These are phyloP conservation scores for Grantiella picta DNA, from an alignment of 2,113 vertebrate genomes.

Conservation along the genomic window DNA sequence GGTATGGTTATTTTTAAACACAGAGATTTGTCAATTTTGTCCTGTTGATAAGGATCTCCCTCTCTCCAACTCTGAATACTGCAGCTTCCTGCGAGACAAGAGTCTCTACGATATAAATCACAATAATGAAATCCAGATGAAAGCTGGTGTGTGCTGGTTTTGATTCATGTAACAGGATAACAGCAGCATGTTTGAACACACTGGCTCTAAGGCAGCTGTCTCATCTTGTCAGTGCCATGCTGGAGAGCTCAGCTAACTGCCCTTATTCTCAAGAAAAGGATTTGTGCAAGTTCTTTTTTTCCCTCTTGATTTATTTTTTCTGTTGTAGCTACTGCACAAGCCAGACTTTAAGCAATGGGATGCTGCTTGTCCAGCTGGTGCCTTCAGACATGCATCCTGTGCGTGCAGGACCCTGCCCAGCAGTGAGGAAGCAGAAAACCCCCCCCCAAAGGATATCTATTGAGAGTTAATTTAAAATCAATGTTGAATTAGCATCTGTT, in stretches of 20 bases:
- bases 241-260: background rate
- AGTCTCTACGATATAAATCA: constrained; percentile 42
- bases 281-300: background rate
- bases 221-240: constrained; percentile 45
- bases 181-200: constrained; percentile 35
- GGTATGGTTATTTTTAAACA: constrained; percentile 14
- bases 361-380: background rate
- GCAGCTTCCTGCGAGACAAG: constrained; percentile 40
- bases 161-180: constrained; percentile 56
- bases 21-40: background rate
- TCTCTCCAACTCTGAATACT: background rate
- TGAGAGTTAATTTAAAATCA: background rate
- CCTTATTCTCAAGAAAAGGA: background rate
- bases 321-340: background rate
- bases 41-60: constrained; percentile 36
- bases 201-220: constrained; percentile 38
- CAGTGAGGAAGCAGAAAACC: background rate
- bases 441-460: rapidly evolving
- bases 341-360: background rate
- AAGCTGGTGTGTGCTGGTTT: constrained; percentile 53
- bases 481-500: background rate
- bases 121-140: constrained; percentile 58
- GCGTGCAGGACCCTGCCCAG: background rate
- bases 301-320: background rate
- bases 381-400: background rate